These are phyloP conservation scores for human DNA, from an alignment of 2,113 vertebrate genomes.

Conservation along the genomic window DNA sequence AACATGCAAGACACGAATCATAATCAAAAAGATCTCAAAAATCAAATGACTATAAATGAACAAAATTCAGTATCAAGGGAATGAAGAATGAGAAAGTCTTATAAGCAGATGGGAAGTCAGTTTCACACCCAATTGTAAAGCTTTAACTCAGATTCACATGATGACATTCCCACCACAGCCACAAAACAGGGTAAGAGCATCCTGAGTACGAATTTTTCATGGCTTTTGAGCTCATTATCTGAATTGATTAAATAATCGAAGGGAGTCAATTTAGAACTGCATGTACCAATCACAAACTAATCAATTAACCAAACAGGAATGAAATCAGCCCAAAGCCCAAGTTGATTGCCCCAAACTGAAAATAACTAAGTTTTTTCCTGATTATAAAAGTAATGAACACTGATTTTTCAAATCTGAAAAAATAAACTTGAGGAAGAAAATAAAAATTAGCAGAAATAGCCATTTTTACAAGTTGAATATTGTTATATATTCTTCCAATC, in stretches of 20 bases:
- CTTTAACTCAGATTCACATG: background rate
- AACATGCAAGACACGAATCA: background rate
- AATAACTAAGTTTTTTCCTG: background rate
- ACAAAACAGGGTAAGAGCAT: background rate
- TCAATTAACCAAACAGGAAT: conserved; percentile 14
- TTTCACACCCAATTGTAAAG: background rate
- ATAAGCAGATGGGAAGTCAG: background rate
- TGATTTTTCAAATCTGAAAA: conserved; percentile 46
- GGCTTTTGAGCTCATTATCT: conserved; percentile 28
- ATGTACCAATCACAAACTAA: conserved; percentile 3
- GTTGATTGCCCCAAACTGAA: background rate
- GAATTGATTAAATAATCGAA: conserved; percentile 28
- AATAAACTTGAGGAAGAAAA: conserved; percentile 18
- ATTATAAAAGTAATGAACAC: conserved; percentile 1
- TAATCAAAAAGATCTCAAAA: background rate
- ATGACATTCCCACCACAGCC: background rate
- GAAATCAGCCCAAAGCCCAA: conserved; percentile 18
- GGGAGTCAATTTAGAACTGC: conserved; percentile 3
- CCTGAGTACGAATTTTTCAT: background rate
- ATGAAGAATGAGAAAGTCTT: conserved; percentile 10
- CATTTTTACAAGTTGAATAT: background rate
- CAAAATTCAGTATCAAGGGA: background rate
- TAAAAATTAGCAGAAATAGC: background rate
- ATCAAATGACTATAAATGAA: conserved; percentile 5
- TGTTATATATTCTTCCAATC: background rate